phyloP scores from a whole-genome alignment of 2,797 vertebrate genomes.

The Meda fulgida region DNA sequence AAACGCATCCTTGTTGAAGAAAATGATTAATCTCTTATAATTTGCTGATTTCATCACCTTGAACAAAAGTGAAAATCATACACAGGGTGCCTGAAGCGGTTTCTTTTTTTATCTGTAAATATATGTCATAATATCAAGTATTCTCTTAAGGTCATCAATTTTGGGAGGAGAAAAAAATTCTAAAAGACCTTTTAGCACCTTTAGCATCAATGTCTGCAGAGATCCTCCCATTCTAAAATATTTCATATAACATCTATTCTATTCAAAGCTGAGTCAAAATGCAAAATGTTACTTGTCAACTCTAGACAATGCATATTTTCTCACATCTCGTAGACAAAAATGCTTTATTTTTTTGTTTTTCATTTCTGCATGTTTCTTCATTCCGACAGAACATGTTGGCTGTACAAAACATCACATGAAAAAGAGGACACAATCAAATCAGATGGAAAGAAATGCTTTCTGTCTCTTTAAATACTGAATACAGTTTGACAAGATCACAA shows the following conservation, averaged over 20 bases:
- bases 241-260: conserved; percentile 18
- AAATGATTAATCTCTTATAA: background rate
- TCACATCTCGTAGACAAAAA: conserved; percentile 54
- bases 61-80: background rate
- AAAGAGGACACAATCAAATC: conserved; percentile 55
- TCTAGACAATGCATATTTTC: conserved; percentile 5
- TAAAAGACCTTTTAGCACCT: background rate
- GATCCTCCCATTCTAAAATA: background rate
- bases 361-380: conserved; percentile 52
- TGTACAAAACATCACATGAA: conserved; percentile 59
- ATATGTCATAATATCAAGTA: background rate
- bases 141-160: background rate
- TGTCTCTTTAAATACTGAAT: conserved; percentile 58
- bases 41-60: background rate
- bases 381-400: conserved; percentile 55
- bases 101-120: background rate
- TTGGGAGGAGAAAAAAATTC: background rate
- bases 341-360: conserved; percentile 50
- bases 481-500: conserved; percentile 56
- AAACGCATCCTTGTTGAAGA: background rate
- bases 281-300: conserved; percentile 13
- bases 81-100: background rate
- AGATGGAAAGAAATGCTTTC: conserved; percentile 54
- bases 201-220: background rate
- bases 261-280: conserved; percentile 16